These are phyloP conservation scores for Engraulis encrasicolus DNA, from an alignment of 2,113 vertebrate species.

Conservation along the genomic window DNA sequence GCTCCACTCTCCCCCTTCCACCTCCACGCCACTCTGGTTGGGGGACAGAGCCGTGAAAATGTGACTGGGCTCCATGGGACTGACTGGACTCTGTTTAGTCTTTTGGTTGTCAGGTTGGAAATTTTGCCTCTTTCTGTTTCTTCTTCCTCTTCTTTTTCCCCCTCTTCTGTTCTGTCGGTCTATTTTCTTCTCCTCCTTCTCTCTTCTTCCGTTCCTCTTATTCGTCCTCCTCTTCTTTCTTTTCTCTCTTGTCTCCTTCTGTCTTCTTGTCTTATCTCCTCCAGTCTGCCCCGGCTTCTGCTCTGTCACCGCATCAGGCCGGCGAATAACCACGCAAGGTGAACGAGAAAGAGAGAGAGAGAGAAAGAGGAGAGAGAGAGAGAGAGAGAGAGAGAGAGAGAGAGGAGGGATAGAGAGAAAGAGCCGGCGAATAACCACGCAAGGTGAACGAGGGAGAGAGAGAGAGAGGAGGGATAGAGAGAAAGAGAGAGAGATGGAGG, in stretches of 20 bases:
- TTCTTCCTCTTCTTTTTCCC: background rate
- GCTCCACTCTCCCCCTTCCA: background rate
- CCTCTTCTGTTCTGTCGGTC: no score
- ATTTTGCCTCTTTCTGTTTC: background rate
- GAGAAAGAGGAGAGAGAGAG: background rate
- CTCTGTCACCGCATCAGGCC: background rate
- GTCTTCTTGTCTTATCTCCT: background rate
- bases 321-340: background rate
- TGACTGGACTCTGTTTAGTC: background rate
- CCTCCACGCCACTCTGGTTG: constrained; percentile 8
- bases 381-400: no score
- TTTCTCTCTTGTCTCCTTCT: background rate
- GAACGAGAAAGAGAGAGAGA: background rate
- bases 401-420: background rate
- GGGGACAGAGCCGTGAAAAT: constrained; percentile 1
- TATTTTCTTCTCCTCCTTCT: background rate
- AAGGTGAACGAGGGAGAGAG: background rate
- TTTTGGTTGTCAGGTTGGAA: no score
- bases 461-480: background rate
- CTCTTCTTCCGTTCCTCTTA: background rate
- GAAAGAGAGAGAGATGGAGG: background rate
- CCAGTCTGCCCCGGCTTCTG: background rate
- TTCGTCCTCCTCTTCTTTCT: no score
- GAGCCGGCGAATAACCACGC: background rate
- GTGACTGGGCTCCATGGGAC: constrained; percentile 10